phyloP scores from a whole-genome alignment of 2,888 invertebrate genomes.

The Lysandra coridon region DNA sequence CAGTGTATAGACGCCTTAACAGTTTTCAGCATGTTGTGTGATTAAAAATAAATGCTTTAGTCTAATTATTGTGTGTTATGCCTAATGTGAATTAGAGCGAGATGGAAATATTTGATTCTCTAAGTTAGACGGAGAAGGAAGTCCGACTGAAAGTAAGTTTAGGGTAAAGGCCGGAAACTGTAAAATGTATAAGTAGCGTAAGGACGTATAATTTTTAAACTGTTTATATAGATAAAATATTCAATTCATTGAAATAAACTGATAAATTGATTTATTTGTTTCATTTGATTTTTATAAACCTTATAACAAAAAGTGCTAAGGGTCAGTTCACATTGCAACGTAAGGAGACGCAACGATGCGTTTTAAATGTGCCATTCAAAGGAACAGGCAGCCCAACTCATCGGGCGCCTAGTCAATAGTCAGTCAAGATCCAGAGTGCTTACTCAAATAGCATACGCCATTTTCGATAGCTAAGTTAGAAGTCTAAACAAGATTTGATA shows the following conservation, averaged over 20 bases:
- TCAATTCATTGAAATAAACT: constrained; percentile 77
- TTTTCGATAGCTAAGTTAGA: no score
- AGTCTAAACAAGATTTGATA: no score
- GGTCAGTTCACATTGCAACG: no score
- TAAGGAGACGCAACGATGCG: no score
- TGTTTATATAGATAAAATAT: constrained; percentile 78
- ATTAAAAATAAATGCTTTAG: constrained; percentile 37
- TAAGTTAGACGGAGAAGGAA: constrained; percentile 43
- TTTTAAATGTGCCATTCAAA: no score
- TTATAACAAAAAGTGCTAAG: no score
- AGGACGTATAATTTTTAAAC: constrained; percentile 65
- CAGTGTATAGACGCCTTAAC: background rate
- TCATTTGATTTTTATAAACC: constrained; percentile 39
- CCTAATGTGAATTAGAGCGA: constrained; percentile 38
- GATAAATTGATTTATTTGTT: constrained; percentile 61
- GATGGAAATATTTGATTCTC: constrained; percentile 40
- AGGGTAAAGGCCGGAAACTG: constrained; percentile 39
- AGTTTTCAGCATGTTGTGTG: constrained; percentile 32
- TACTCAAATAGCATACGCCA: no score
- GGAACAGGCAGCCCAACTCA: no score
- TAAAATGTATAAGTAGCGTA: constrained; percentile 50
- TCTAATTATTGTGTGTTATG: constrained; percentile 39
- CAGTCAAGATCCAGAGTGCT: no score
- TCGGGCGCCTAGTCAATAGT: no score
- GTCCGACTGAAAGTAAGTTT: constrained; percentile 55